Evolutionary conservation across 2,888 invertebrate genomes (phyloP).

Genomic region (Phragmatobia fuliginosa): DNA sequence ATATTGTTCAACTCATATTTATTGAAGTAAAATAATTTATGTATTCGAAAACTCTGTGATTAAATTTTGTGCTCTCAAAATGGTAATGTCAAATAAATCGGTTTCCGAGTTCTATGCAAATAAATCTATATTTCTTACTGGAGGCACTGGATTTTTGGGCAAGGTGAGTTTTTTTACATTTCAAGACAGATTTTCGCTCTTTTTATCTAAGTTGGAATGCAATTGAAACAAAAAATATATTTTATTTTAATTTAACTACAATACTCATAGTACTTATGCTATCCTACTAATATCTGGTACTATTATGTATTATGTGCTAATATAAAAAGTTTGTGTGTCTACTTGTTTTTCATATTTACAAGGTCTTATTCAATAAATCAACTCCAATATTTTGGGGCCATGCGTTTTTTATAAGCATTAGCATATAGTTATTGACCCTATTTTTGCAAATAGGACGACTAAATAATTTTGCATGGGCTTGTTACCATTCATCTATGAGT

Average conservation of each 20-base stretch:
- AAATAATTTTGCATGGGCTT: no score
- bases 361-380: no score
- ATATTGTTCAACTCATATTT: background rate
- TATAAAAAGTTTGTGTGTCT: no score
- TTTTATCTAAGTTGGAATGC: no score
- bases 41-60: background rate
- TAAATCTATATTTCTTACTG: conserved; percentile 89
- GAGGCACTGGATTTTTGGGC: conserved; percentile 93
- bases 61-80: conserved; percentile 9
- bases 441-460: no score
- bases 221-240: no score
- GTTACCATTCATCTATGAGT: no score
- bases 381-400: background rate
- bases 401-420: background rate
- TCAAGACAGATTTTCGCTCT: background rate
- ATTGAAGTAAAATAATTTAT: background rate
- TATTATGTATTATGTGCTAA: no score
- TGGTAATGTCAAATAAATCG: conserved; percentile 20
- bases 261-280: no score
- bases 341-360: no score
- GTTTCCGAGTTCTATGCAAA: conserved; percentile 86
- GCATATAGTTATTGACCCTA: background rate
- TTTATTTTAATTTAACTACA: no score
- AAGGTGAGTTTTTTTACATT: conserved; percentile 84
- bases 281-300: no score